Conservation (phyloP, 2,888 invertebrate species). For the Leptopilina myrica region DNA sequence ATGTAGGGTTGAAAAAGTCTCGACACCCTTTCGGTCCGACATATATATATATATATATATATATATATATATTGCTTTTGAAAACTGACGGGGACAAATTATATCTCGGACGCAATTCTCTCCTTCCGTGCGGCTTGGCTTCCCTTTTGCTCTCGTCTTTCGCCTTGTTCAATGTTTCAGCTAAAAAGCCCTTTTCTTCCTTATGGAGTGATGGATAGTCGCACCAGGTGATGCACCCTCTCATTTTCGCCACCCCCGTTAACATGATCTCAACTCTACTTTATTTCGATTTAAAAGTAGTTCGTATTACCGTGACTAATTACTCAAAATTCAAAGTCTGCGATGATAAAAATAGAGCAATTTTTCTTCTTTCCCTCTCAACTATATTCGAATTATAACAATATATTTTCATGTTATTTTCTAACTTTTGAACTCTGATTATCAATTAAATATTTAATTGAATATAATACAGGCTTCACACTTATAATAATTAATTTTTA, state of each 20-base stretch:
- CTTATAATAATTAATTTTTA: no score
- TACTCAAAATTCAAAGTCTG: no score
- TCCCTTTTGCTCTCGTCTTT: conserved; percentile 50
- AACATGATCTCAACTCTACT: conserved; percentile 10
- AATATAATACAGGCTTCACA: no score
- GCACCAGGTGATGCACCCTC: conserved; percentile 61
- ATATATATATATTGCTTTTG: conserved; percentile 6
- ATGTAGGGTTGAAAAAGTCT: neutral
- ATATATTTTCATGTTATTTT: no score
- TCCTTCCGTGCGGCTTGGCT: conserved; percentile 29
- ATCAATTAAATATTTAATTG: no score
- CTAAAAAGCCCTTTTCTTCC: conserved; percentile 39
- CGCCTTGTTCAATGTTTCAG: conserved; percentile 21
- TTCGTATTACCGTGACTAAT: neutral
- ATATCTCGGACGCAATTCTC: conserved; percentile 43
- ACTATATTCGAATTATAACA: no score
- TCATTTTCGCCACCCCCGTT: conserved; percentile 51
- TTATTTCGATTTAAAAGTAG: conserved; percentile 15
- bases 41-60: no score
- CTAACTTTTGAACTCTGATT: no score
- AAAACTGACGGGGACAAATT: conserved; percentile 54
- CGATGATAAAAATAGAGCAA: no score
- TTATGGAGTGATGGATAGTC: conserved; percentile 57
- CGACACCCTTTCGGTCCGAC: conserved; percentile 52
- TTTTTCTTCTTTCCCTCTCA: no score